Evolutionary conservation across 2,888 invertebrate species (phyloP), one percentile per base, ranked within the genome.

Genomic region (Zaprionus obscuricornis): DNA sequence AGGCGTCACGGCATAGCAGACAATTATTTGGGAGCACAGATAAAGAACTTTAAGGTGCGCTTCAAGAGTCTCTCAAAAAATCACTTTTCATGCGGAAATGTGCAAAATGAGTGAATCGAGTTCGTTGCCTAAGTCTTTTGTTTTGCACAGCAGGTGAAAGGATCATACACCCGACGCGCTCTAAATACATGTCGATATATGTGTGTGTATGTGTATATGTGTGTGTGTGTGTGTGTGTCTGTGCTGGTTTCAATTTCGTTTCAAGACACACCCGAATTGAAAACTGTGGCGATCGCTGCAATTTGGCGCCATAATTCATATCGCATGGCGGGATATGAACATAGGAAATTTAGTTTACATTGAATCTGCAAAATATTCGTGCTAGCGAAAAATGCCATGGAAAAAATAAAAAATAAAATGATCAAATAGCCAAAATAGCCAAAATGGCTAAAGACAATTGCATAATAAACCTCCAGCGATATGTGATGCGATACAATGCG

Each of bases 111-210:
- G 37, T 27, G 58, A 54, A 13, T 60, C 69, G 74, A 58, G 82
- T 84, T 78, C 66, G 77, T 81, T 78, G 85, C 85, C 70, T 70
- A 64, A 81, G 77, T 78, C 77, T 84, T 78, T 78, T 84, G 85
- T 78, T 84, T 70, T 34, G 36, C n/a, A 11, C 43, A 55, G 59
- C 82, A 84, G 77, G 77, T 78, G 77, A 78, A 78, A 78, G 77
- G 77, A 84, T 73, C 49, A 31, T 6, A 24, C 31, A n/a, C 51
- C n/a, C n/a, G n/a, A n/a, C n/a, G n/a, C n/a, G n/a, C n/a, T n/a
- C n/a, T n/a, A n/a, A n/a, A n/a, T n/a, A n/a, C n/a, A n/a, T n/a
- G n/a, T n/a, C n/a, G n/a, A n/a, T n/a, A 18, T 17, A 8, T n/a
- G 13, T 27, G 5, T 18, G 18, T 40, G 47, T 40, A n/a, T 36